These are phyloP conservation scores for Pipa parva DNA, from an alignment of 2,113 vertebrate genomes.

Conservation along the genomic window DNA sequence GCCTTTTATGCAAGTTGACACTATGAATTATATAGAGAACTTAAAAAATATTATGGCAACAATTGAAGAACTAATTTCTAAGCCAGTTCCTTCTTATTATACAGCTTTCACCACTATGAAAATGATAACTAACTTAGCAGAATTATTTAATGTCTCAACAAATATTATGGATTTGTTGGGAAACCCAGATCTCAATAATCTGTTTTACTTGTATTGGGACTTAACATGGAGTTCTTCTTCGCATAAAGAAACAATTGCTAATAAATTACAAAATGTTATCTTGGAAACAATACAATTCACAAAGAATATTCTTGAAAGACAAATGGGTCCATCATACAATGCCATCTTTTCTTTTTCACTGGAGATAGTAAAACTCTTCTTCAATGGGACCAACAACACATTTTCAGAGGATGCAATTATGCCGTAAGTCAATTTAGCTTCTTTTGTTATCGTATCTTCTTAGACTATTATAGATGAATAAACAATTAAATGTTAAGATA, in stretches of 20 bases:
- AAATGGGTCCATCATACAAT: not conserved
- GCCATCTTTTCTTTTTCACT: constrained; percentile 13
- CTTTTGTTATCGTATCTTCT: no score
- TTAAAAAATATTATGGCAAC: not conserved
- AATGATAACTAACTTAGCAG: not conserved
- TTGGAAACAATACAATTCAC: constrained; percentile 5
- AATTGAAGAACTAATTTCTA: not conserved
- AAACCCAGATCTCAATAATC: constrained; percentile 7
- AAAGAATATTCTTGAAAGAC: constrained; percentile 9
- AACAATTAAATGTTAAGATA: no score
- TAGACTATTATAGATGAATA: no score
- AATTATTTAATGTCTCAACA: not conserved
- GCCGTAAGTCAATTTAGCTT: not conserved
- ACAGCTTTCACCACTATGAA: constrained; percentile 5
- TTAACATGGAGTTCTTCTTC: constrained; percentile 15
- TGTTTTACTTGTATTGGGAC: constrained; percentile 17
- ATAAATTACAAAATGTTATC: constrained; percentile 16
- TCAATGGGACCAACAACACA: constrained; percentile 8
- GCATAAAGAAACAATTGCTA: constrained; percentile 5
- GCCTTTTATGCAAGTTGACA: not conserved
- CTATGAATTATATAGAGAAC: not conserved
- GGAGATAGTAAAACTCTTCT: constrained; percentile 5
- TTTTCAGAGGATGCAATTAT: not conserved
- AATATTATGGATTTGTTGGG: not conserved
- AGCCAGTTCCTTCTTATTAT: not conserved